Base-by-base conservation (phyloP, 1,140 invertebrate genomes). In the Pogonus chalceus region DNA sequence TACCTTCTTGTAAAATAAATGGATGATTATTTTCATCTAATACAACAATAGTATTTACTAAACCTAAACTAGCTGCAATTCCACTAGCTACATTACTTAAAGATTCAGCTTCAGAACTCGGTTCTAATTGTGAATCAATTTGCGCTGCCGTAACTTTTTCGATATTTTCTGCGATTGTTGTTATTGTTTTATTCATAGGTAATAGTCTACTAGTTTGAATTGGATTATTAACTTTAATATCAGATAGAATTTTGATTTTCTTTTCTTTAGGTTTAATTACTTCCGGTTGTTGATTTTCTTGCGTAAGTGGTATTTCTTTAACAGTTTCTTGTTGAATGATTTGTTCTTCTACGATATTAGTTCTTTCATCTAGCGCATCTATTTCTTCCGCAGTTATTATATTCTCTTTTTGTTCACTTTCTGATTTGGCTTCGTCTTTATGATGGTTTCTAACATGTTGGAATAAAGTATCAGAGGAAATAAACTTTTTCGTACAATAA, bases 401-500 rank as follows among this genome's bases (percentile, higher is more conserved):
- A 22, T 79, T 79, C 70, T 83, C 81, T 54, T 68, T 70, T n/a
- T n/a, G n/a, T n/a, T n/a, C n/a, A n/a, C n/a, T n/a, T n/a, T n/a
- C n/a, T n/a, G n/a, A n/a, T 18, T 70, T 68, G 0, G 77, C 80
- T 51, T 77, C 74, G 54, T 76, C 70, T 62, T 79, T 77, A 62
- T 87, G 84, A 60, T 74, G 66, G 4, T 72, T 71, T 63, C 79
- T 78, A 57, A 85, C 72, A 65, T 87, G 84, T 16, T 77, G 75
- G 67, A 84, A 84, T 14, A 86, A 68, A 63, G 81, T 80, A 4
- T 73, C 68, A 59, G 80, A 79, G 35, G 82, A 73, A 24, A 79
- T 72, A 60, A 84, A 84, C 50, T 76, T 69, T 65, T 81, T 82
- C 35, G 76, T 71, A 65, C 85, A 87, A 61, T 83, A 84, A 54